A percentile compares a stretch with the other conserved stretches of the same genome.
Conservation (phyloP, 2,113 vertebrate species). For the Cavia porcellus region DNA sequence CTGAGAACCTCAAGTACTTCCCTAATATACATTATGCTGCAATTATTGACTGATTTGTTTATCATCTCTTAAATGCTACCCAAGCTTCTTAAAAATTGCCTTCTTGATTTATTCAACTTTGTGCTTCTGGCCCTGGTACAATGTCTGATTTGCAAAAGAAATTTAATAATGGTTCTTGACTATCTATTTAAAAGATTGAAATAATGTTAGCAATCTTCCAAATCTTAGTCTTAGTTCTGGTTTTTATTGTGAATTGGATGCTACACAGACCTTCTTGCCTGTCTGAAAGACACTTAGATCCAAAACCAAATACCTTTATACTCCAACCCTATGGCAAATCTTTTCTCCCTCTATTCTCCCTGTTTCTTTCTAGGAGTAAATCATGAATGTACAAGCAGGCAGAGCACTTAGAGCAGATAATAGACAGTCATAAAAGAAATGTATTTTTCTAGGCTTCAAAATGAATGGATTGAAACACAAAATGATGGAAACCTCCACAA, state of each 20-base stretch:
- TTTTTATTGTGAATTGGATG: not conserved
- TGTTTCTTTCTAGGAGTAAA: not conserved
- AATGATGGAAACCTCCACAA: not conserved
- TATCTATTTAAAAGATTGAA: conserved; percentile 16
- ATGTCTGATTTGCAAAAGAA: not conserved
- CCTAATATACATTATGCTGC: not conserved
- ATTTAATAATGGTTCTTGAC: conserved; percentile 33
- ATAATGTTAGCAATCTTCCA: not conserved
- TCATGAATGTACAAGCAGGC: conserved; percentile 46
- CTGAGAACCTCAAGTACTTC: not conserved
- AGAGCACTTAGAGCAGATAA: not conserved
- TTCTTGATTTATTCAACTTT: not conserved
- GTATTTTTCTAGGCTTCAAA: not conserved
- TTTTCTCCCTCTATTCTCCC: not conserved
- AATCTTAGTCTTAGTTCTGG: conserved; percentile 26
- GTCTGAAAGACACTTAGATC: not conserved
- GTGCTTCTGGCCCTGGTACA: not conserved
- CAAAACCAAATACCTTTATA: not conserved
- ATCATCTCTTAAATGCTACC: not conserved
- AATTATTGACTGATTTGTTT: not conserved
- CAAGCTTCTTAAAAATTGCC: not conserved
- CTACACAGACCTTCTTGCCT: not conserved
- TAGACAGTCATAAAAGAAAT: not conserved
- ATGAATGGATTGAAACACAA: conserved; percentile 4
- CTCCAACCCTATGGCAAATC: not conserved